These are phyloP conservation scores for Limnodromus scolopaceus DNA, from an alignment of 2,797 vertebrate genomes.

Conservation along the genomic window DNA sequence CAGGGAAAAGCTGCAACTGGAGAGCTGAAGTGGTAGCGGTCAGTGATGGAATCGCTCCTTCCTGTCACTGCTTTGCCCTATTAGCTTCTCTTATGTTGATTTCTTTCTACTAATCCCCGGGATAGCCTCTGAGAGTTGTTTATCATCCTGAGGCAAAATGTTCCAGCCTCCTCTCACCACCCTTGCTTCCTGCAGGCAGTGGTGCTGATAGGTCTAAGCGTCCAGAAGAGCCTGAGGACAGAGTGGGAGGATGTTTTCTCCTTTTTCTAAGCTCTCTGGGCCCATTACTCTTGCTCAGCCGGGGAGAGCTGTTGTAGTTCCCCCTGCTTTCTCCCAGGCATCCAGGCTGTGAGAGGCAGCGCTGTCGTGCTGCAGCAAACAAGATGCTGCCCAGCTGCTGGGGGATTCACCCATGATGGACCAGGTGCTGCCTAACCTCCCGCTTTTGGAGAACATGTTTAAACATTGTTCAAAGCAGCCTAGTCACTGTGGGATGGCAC, in stretches of 20 bases:
- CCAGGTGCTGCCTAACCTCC: background rate
- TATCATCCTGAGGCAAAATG: background rate
- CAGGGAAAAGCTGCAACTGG: background rate
- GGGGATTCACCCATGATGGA: background rate
- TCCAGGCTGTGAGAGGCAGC: background rate
- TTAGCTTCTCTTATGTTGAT: background rate
- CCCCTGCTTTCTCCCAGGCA: background rate
- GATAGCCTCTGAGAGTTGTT: conserved; percentile 9
- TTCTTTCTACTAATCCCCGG: conserved; percentile 21
- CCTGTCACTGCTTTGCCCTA: background rate
- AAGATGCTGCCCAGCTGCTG: background rate
- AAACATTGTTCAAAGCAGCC: background rate
- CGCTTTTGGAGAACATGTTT: background rate
- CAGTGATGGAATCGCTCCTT: background rate
- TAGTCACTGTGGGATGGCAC: background rate
- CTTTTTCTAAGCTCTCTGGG: background rate
- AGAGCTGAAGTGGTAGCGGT: background rate
- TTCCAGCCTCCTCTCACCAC: conserved; percentile 20
- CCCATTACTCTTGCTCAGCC: background rate
- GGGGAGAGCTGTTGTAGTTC: background rate
- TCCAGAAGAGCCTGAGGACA: conserved; percentile 17
- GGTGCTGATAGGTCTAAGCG: conserved; percentile 15
- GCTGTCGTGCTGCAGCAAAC: background rate
- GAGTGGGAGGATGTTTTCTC: conserved; percentile 13
- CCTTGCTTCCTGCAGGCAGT: background rate